Base-by-base conservation (phyloP, 2,888 invertebrate genomes). In the Clusia tigrina region DNA sequence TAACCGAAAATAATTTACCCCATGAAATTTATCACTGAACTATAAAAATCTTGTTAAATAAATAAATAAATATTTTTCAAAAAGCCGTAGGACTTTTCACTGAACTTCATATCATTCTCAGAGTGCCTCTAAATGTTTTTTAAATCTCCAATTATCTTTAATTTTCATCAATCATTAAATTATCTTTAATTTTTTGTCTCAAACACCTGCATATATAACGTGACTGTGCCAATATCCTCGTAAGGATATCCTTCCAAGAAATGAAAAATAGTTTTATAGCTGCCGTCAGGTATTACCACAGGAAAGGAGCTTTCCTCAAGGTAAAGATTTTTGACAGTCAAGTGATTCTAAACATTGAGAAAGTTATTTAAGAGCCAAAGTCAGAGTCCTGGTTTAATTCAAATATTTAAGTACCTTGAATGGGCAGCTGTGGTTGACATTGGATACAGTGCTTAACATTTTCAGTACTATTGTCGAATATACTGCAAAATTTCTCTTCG, bases 351-450 rank as follows among this genome's bases (percentile, higher is more conserved):
- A 15, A 32, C 12, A 9, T 32, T 6, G 32, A 6, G 12, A 42
- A 6, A 42, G n/a, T 42, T 10, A 42, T 15, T n/a, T 32, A 32
- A 6, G 12, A 32, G 6, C 12, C 6, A 32, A 12, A 6, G 32
- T 42, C 42, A n/a, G n/a, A 6, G n/a, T 42, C n/a, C 9, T 42
- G 42, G 12, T 6, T 15, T 42, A 42, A 3, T 6, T 32, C n/a
- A 42, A 3, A n/a, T 17, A 42, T 15, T n/a, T 42, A 5, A 32
- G 32, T 42, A 42, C 42, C n/a, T 3, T 42, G n/a, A 15, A 42
- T 6, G 42, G 42, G 42, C 42, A 42, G n/a, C 12, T 42, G n/a
- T 42, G 42, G n/a, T 42, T 42, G 42, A 42, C 42, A n/a, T 42
- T 42, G 42, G 42, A 42, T n/a, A 42, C 42, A 15, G 9, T n/a